A percentile compares a stretch with the other conserved stretches of the same genome.
Evolutionary conservation across 1,140 invertebrate genomes (phyloP).

Genomic region (Magallana angulata): DNA sequence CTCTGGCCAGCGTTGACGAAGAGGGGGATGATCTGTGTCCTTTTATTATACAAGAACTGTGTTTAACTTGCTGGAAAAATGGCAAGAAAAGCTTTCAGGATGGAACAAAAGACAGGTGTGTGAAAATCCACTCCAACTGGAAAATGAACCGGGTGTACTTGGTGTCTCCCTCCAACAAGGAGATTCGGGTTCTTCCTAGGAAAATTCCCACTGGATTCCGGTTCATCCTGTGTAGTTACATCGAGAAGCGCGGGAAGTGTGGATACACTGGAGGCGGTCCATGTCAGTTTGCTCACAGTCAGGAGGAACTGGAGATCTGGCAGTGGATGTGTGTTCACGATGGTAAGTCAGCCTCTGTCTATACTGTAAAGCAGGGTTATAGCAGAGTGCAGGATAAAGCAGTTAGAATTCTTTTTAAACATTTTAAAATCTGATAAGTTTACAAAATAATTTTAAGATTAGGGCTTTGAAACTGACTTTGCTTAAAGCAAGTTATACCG

Average conservation of each 20-base stretch:
- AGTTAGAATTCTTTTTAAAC: too few relatives aligned
- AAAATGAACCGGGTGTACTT: constrained; percentile 66
- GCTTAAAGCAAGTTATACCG: too few relatives aligned
- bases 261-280: constrained; percentile 85
- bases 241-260: constrained; percentile 68
- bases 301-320: constrained; percentile 89
- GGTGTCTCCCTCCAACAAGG: constrained; percentile 64
- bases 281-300: constrained; percentile 94
- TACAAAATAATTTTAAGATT: too few relatives aligned
- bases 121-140: constrained; percentile 69
- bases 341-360: constrained; percentile 56
- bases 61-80: constrained; percentile 69
- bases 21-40: constrained; percentile 55
- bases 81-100: constrained; percentile 68
- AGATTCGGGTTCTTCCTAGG: constrained; percentile 67
- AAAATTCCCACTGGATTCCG: constrained; percentile 65
- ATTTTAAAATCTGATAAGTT: too few relatives aligned
- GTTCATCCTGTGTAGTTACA: constrained; percentile 70
- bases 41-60: constrained; percentile 62
- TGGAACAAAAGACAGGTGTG: constrained; percentile 67
- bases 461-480: too few relatives aligned
- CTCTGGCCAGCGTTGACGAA: neutral
- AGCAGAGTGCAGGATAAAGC: too few relatives aligned
- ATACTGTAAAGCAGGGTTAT: too few relatives aligned
- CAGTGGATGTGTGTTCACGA: constrained; percentile 71